Base-by-base conservation (phyloP, 2,888 invertebrate species). In the Sialis fuliginosa region DNA sequence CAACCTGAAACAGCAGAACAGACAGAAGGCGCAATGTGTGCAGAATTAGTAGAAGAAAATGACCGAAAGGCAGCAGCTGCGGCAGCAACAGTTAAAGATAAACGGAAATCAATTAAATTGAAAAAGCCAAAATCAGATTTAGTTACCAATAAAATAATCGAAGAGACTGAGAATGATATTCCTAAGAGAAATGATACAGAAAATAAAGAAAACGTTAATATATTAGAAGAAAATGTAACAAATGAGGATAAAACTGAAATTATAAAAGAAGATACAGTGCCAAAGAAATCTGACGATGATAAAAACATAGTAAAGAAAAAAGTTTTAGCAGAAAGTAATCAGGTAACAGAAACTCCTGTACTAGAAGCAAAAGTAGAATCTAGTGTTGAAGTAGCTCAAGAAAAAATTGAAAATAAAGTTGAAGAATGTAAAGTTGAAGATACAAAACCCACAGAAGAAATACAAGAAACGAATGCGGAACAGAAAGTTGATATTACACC, bases 41-140 rank as follows among this genome's bases (percentile, higher is more conserved):
- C 64, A 7, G 69, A 69, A 55, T 57, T 69, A 48, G 59, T 67
- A 37, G 63, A 66, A 54, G 67, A 69, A 53, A 61, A 62, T 10
- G 61, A 63, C 52, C 56, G 61, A 53, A 58, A 59, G 53, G 61
- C 67, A 54, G 58, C 60, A 6, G 6, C 56, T 58, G 33, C 62
- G 55, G 6, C 56, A 58, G 33, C 62, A 55, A 52, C 31, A 33
- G 32, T 40, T 37, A 48, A 47, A 39, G 47, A 41, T 37, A 43
- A 33, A 22, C 39, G 42, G 37, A 55, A 54, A 52, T 52, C 49
- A 33, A 50, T 46, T 34, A 56, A 54, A 50, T 48, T 52, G 32
- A 56, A 54, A 39, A 54, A 54, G 45, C 50, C 54, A 0, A 48
- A 49, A 46, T 50, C 54, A 5, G 51, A 50, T 9, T 52, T 45